Percentiles rank a stretch among this genome's conserved stretches.
Evolutionary conservation across 2,113 vertebrate genomes (phyloP).

Genomic region (Neodontobutis hainanensis): DNA sequence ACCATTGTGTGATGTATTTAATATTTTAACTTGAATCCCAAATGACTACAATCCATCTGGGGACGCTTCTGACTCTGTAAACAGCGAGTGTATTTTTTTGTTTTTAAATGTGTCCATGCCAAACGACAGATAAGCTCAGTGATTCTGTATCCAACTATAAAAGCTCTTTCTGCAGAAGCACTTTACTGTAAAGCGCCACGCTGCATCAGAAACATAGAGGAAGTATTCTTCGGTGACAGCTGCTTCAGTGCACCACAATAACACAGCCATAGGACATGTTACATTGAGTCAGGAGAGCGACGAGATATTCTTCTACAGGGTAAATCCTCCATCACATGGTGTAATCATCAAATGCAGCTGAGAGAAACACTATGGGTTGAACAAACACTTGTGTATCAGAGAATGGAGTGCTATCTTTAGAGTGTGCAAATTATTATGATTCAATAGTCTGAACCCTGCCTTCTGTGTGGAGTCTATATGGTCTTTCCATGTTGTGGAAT

Average conservation of each 20-base stretch:
- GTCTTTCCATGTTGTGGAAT: too few species aligned
- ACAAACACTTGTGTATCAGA: conserved; percentile 6
- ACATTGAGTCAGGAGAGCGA: conserved; percentile 5
- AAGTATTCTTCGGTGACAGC: conserved; percentile 34
- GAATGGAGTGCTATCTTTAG: too few species aligned
- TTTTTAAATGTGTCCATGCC: conserved; percentile 7
- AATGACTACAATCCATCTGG: not conserved
- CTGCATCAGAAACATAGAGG: conserved; percentile 20
- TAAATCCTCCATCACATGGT: conserved; percentile 52
- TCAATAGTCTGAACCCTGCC: too few species aligned
- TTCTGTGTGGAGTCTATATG: too few species aligned
- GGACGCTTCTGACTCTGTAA: conserved; percentile 5
- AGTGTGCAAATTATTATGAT: too few species aligned
- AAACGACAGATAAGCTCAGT: conserved; percentile 22
- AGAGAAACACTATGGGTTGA: conserved; percentile 36
- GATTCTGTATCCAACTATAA: conserved; percentile 24
- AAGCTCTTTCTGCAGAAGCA: conserved; percentile 30
- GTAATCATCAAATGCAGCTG: conserved; percentile 33
- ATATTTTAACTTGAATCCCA: not conserved
- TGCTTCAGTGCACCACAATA: conserved; percentile 22
- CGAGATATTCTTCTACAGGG: conserved; percentile 3
- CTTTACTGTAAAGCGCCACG: conserved; percentile 16
- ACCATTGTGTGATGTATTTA: not conserved
- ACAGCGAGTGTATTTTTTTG: not conserved
- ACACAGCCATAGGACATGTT: conserved; percentile 28